Evolutionary conservation across 2,888 invertebrate species (phyloP).

Genomic region (Dryobotodes eremita): DNA sequence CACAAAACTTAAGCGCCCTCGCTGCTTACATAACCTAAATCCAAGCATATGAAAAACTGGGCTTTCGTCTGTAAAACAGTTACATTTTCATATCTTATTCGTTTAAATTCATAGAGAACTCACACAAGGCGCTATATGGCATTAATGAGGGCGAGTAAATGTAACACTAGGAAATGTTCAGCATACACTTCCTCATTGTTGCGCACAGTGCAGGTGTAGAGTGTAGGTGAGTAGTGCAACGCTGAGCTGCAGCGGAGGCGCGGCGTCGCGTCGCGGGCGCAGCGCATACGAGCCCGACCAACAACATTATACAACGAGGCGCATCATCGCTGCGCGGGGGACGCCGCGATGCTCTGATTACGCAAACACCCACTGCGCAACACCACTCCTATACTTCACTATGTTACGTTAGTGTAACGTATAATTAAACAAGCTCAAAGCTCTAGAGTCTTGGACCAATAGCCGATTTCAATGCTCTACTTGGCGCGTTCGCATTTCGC

Average conservation of each 20-base stretch:
- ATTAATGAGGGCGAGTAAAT: conserved; percentile 81
- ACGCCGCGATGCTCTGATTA: conserved; percentile 85
- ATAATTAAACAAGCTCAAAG: conserved; percentile 72
- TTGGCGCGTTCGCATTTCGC: conserved; percentile 76
- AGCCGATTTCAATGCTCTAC: conserved; percentile 82
- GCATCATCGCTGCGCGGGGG: conserved; percentile 71
- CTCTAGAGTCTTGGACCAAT: conserved; percentile 72
- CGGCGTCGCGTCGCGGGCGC: conserved; percentile 62
- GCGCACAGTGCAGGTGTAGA: conserved; percentile 76
- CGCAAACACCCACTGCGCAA: conserved; percentile 75
- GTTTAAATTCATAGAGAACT: conserved; percentile 38
- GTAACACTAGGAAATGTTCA: conserved; percentile 86
- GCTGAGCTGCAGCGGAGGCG: conserved; percentile 45
- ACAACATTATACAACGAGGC: conserved; percentile 79
- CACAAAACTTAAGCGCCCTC: conserved; percentile 33
- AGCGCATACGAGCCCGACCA: conserved; percentile 51
- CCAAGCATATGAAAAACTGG: conserved; percentile 21
- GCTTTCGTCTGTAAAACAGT: conserved; percentile 14
- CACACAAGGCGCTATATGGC: conserved; percentile 56
- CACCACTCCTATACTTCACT: conserved; percentile 66
- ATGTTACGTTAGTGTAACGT: conserved; percentile 69
- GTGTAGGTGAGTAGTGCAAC: conserved; percentile 82
- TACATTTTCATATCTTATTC: conserved; percentile 7
- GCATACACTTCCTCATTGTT: conserved; percentile 85
- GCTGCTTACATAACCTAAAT: conserved; percentile 56